These are phyloP conservation scores for Nansenia antarctica DNA, from an alignment of 2,113 vertebrate genomes.

Conservation along the genomic window DNA sequence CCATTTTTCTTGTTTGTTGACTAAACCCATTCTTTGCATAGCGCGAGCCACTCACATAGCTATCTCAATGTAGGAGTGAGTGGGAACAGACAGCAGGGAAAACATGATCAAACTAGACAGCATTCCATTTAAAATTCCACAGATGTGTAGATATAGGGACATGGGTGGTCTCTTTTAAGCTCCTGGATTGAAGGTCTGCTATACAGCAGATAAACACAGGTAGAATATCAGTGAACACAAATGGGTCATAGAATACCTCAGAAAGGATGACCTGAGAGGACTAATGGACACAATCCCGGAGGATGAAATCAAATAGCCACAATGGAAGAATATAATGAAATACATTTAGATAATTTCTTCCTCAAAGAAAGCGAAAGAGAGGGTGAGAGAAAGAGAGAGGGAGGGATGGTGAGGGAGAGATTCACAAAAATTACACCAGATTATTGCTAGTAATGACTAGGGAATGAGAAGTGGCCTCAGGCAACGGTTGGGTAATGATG, in stretches of 20 bases:
- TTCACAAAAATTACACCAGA: conserved; percentile 50
- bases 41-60: not conserved
- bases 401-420: conserved; percentile 15
- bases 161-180: conserved; percentile 44
- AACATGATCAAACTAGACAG: conserved; percentile 60
- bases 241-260: conserved; percentile 37
- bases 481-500: conserved; percentile 62
- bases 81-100: conserved; percentile 37
- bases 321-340: conserved; percentile 34
- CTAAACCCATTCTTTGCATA: conserved; percentile 38
- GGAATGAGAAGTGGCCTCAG: conserved; percentile 44
- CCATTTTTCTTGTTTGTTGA: conserved; percentile 45
- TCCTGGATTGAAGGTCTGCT: conserved; percentile 6
- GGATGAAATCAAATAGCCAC: conserved; percentile 58
- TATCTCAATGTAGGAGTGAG: conserved; percentile 23
- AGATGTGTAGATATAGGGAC: conserved; percentile 50
- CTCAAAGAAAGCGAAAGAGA: conserved; percentile 15
- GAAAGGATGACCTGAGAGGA: conserved; percentile 48
- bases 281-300: conserved; percentile 63
- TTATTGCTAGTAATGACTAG: conserved; percentile 52
- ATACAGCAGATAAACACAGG: conserved; percentile 36
- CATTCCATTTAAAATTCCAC: conserved; percentile 62
- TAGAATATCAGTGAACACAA: conserved; percentile 34
- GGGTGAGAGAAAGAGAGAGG: conserved; percentile 27
- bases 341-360: not conserved